Base-by-base conservation (phyloP, 2,888 invertebrate species). In the Drosophila paranaensis region DNA sequence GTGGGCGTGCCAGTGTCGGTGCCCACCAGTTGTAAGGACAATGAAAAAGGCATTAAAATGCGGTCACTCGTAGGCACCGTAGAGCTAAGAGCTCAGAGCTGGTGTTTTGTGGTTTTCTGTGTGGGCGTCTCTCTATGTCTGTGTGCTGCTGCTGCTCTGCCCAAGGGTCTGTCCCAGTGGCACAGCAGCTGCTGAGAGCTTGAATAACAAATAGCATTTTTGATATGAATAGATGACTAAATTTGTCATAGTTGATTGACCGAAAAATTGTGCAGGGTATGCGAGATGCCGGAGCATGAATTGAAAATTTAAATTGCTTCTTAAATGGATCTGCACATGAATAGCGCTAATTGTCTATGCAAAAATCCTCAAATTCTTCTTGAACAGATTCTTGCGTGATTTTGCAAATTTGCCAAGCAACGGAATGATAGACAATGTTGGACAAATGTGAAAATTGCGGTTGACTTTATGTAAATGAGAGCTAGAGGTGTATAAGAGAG, bases 1-100 rank as follows among this genome's bases (percentile, higher is more conserved):
- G 54, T 55, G 30, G 55, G 42, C 39, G 25, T 40, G 71, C 11
- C 60, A 10, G 6, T 27, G 54, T 20, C 51, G 35, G 10, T 13
- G 40, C 65, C 61, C 62, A 56, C 62, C 64, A 70, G 69, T 77
- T 81, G 80, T 71, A 71, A 74, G 74, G 71, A 82, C 89, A 88
- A 90, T 85, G 89, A 88, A 85, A 85, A 88, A 82, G 77, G 74
- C 85, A 90, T 88, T 90, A 90, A 86, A 90, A 77, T 80, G 83
- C 72, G 89, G 90, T 82, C 89, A 81, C 73, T 71, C 56, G 40
- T 50, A 40, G 40, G 40, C 40, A 27, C n/a, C 37, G 13, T 1
- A 20, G 9, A 37, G 53, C 13, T 14, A 43, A 25, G 30, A 10
- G 39, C 39, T 16, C 35, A n/a, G 40, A 40, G 35, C 39, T 45